Base-by-base conservation (phyloP, 1,140 invertebrate species). In the Hycleus phaleratus region DNA sequence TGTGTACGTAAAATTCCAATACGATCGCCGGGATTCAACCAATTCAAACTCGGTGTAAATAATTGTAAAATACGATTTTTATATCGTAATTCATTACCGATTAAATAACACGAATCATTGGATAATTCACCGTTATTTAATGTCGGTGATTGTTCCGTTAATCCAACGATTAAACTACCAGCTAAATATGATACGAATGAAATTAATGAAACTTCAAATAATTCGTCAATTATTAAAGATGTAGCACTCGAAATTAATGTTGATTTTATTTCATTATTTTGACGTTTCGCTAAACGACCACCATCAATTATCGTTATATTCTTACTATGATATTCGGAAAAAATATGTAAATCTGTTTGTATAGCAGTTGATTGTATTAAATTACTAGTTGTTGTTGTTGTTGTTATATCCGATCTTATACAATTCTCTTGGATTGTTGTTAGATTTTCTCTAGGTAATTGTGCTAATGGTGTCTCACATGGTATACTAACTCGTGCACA, bases 401-500 rank as follows among this genome's bases (percentile, higher is more conserved):
- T 65, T 1, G 71, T 71, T 40, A 70, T 73, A 58, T 72, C 71
- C 1, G 72, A 72, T 42, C 68, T 56, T 38, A 63, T 61, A 63
- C 64, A 68, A n/a, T 46, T 64, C n/a, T 66, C 66, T 18, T 46
- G 26, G 10, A 44, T 39, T 48, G 46, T 9, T 24, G 69, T 24
- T n/a, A 60, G 74, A 70, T 47, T 72, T 74, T 1, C 68, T 68
- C 47, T 73, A 71, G 46, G 65, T 40, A 12, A 63, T 65, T 9
- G 73, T 4, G 67, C 69, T n/a, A 73, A 26, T 26, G 75, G 74
- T 0, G 71, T 71, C 18, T 70, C 71, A 47, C 71, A 72, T 11
- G 75, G 74, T 5, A 80, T 72, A 60, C 74, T 77, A 47, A 96
- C 92, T 81, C 95, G 90, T 18, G 91, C 90, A 75, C 93, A 97